Percentiles rank a stretch among this genome's conserved stretches.
phyloP scores from a whole-genome alignment of 2,888 invertebrate genomes.

The Hyposoter dolosus region DNA sequence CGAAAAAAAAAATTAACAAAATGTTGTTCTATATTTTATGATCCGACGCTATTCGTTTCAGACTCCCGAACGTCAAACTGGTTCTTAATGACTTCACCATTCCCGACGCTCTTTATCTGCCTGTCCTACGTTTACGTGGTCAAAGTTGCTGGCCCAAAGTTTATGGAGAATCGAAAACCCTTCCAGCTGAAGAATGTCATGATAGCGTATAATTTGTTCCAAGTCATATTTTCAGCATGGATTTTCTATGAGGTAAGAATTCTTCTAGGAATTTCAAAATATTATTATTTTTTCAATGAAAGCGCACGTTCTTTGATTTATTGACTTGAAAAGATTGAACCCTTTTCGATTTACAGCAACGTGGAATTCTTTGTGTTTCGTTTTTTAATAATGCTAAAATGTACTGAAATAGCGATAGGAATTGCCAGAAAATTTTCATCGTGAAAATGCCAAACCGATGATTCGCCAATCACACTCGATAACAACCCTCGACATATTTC shows the following conservation, averaged over 20 bases:
- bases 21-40: slow-evolving; percentile 15
- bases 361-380: slow-evolving; percentile 1
- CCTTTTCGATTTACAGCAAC: background rate
- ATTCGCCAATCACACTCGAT: background rate
- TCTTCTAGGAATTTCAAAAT: background rate
- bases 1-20: background rate
- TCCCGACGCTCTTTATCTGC: slow-evolving; percentile 96
- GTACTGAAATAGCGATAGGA: slow-evolving; percentile 1
- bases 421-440: slow-evolving; percentile 28
- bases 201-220: slow-evolving; percentile 93
- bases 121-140: slow-evolving; percentile 95
- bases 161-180: slow-evolving; percentile 97
- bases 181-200: slow-evolving; percentile 92
- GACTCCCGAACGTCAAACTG: slow-evolving; percentile 95
- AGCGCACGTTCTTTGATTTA: background rate
- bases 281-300: background rate
- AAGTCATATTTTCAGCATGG: slow-evolving; percentile 96
- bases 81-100: slow-evolving; percentile 97
- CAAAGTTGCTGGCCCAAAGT: slow-evolving; percentile 94
- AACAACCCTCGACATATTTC: background rate
- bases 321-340: slow-evolving; percentile 2
- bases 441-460: slow-evolving; percentile 30
- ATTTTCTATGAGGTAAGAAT: slow-evolving; percentile 94
- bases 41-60: slow-evolving; percentile 82
- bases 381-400: background rate